Conservation (phyloP, 2,888 invertebrate species). For the Lepidochrysops patricia region DNA sequence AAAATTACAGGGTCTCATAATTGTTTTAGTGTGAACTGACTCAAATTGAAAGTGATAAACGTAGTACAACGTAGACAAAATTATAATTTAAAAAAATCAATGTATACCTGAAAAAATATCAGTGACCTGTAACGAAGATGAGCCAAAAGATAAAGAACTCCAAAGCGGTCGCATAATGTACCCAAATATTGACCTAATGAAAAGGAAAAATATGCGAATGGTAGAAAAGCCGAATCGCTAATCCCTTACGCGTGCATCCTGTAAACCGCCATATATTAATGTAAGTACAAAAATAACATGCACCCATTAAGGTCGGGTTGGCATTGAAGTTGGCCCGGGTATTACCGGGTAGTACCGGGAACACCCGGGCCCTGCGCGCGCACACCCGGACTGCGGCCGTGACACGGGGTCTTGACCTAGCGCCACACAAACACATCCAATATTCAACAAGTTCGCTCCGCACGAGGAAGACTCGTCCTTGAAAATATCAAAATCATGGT, state of each 20-base stretch:
- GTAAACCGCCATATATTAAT: neutral
- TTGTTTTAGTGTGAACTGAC: no score
- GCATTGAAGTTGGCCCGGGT: slow-evolving; percentile 14
- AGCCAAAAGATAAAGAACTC: neutral
- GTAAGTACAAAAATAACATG: neutral
- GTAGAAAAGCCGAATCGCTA: neutral
- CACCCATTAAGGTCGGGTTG: slow-evolving; percentile 8
- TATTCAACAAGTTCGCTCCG: slow-evolving; percentile 1
- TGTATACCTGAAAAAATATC: no score
- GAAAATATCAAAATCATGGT: slow-evolving; percentile 6
- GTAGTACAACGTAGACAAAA: no score
- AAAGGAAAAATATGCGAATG: neutral
- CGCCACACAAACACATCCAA: slow-evolving; percentile 5
- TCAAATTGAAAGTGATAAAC: no score
- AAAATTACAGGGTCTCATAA: no score
- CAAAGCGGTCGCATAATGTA: neutral
- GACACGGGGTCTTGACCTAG: slow-evolving; percentile 20
- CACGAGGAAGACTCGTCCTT: neutral
- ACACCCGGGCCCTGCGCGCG: slow-evolving; percentile 20
- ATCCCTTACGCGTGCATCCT: neutral
- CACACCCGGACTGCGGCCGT: slow-evolving; percentile 19
- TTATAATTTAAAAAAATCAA: no score
- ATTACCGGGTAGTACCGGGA: neutral
- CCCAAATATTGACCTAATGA: neutral
- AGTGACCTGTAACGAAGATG: no score